Evolutionary conservation across 2,888 invertebrate species (phyloP), one percentile per base, ranked within the genome.

Genomic region (Geotrupes spiniger): DNA sequence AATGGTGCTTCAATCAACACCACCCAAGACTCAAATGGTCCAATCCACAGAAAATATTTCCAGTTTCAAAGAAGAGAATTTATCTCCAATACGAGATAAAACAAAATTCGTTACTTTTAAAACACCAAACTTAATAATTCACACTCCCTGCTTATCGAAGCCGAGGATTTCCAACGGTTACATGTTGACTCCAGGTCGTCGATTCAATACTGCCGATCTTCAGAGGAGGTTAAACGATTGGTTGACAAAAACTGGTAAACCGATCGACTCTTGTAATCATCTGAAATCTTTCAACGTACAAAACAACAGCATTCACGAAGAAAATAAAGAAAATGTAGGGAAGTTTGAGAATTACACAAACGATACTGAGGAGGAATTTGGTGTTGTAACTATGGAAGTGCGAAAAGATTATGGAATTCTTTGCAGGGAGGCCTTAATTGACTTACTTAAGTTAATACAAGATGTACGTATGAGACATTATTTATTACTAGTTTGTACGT

Each of bases 301-400:
- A 43, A 28, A 52, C 4, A n/a, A n/a, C n/a, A n/a, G n/a, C n/a
- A n/a, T n/a, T 43, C 47, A 50, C 21, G 33, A 51, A 39, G 77
- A 78, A 42, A 72, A 80, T 58, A 79, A 79, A 56, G 79, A 79
- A 50, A 79, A 79, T 56, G 65, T 75, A 41, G 76, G 29, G 16
- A 15, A 2, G 6, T 8, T 9, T 14, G 28, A 25, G 8, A n/a
- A 27, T 9, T 37, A 75, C 53, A 71, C 75, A 58, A 72, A 70
- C 15, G 43, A 46, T 2, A 65, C 64, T 46, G 65, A 64, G 41
- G 63, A 66, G 44, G 56, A 58, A 49, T 52, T 66, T 26, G 37
- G 49, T 6, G 59, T 58, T 42, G 74, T 6, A 8, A n/a, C 37
- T 10, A 26, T 39, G 17, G 47, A 63, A 16, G 48, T 15, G 12